phyloP scores from a whole-genome alignment of 35 echinoderm and acorn worm species.

The Diadema setosum region DNA sequence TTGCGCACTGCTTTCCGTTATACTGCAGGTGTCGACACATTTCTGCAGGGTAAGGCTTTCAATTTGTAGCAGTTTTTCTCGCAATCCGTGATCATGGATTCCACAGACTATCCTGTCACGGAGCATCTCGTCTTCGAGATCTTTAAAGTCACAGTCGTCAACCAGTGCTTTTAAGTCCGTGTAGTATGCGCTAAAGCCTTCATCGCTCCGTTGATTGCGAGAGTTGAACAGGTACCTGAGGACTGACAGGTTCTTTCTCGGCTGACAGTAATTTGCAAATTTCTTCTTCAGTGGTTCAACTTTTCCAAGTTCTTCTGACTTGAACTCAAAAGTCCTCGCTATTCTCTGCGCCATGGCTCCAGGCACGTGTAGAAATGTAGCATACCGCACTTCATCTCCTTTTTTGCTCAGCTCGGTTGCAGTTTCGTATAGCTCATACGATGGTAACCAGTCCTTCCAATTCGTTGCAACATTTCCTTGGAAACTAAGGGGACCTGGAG shows the following conservation, averaged over 20 bases:
- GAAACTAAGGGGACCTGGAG: neutral
- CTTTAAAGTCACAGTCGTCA: conserved; percentile 19
- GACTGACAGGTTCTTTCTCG: conserved; percentile 36
- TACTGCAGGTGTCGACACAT: neutral
- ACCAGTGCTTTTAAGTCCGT: neutral
- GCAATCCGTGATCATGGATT: neutral
- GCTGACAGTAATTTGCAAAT: conserved; percentile 12
- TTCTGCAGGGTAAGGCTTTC: neutral
- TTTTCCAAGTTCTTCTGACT: neutral
- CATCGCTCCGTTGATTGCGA: neutral
- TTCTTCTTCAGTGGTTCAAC: neutral
- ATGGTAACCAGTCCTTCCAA: neutral
- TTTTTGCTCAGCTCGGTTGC: neutral
- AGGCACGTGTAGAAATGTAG: neutral
- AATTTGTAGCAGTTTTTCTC: neutral
- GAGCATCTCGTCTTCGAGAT: neutral
- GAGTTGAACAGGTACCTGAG: conserved; percentile 55
- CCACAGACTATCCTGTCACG: neutral
- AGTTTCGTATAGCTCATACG: neutral
- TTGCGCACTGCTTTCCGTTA: neutral
- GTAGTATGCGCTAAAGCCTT: conserved; percentile 17
- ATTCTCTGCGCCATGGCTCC: neutral
- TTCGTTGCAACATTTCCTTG: neutral
- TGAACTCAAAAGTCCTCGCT: neutral
- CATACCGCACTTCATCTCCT: neutral